These are phyloP conservation scores for Anastrepha obliqua DNA, from an alignment of 1,140 invertebrate species.

Conservation along the genomic window DNA sequence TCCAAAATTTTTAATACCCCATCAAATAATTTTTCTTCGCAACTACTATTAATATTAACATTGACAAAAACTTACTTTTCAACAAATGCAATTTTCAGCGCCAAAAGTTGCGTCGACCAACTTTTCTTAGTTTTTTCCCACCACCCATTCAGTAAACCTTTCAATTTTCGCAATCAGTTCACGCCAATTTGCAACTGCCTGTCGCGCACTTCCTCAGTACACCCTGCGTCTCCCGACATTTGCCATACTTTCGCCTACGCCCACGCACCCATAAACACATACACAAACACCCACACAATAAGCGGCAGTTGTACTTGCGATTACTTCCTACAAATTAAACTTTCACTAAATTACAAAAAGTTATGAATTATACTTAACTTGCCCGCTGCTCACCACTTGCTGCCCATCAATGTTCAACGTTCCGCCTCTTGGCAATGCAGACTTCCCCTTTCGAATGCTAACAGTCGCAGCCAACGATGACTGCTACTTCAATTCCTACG, in stretches of 20 bases:
- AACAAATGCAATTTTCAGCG: not conserved
- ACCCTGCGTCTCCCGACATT: not conserved
- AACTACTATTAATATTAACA: not conserved
- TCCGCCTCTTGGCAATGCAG: not conserved
- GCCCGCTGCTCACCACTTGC: not conserved
- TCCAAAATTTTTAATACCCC: too few species aligned
- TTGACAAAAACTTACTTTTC: not conserved
- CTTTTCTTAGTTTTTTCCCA: not conserved
- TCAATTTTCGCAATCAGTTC: conserved; percentile 40
- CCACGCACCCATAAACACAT: not conserved
- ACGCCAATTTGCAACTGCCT: conserved; percentile 32
- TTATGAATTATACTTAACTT: conserved; percentile 51
- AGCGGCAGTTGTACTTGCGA: not conserved
- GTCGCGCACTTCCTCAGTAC: conserved; percentile 14
- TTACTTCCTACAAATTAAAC: conserved; percentile 46
- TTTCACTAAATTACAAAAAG: conserved; percentile 50
- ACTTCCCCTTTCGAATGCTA: not conserved
- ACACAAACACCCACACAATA: not conserved
- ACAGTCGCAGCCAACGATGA: not conserved
- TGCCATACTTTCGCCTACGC: not conserved
- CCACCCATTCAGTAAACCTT: conserved; percentile 9
- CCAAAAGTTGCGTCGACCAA: not conserved
- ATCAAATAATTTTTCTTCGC: too few species aligned
- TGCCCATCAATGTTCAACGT: not conserved
- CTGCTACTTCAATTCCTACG: conserved; percentile 1